These are phyloP conservation scores for Conistra vaccinii DNA, from an alignment of 2,888 invertebrate genomes.

Conservation along the genomic window DNA sequence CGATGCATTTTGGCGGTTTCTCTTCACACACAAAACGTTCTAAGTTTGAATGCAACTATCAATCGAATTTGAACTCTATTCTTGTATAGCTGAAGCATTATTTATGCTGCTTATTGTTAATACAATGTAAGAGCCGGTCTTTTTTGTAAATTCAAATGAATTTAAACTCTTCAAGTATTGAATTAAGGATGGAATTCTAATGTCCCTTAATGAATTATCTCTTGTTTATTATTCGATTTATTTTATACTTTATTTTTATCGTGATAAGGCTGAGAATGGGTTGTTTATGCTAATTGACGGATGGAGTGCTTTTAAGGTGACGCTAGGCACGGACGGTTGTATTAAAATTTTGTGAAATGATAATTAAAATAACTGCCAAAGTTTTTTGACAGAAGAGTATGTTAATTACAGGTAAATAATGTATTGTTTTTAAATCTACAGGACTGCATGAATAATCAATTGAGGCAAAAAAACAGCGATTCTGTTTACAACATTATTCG, in stretches of 20 bases:
- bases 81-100: slow-evolving; percentile 68
- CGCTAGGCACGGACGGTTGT: slow-evolving; percentile 71
- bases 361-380: slow-evolving; percentile 70
- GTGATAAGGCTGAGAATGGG: slow-evolving; percentile 65
- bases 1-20: slow-evolving; percentile 90
- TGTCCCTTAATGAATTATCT: slow-evolving; percentile 70
- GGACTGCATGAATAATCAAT: background rate
- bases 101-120: slow-evolving; percentile 70
- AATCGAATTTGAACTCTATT: slow-evolving; percentile 73
- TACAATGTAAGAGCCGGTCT: slow-evolving; percentile 69
- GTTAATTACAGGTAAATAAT: slow-evolving; percentile 61
- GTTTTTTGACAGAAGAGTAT: slow-evolving; percentile 63
- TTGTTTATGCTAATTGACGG: slow-evolving; percentile 65
- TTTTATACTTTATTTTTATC: slow-evolving; percentile 60
- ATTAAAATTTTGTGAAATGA: slow-evolving; percentile 71
- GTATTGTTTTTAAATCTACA: slow-evolving; percentile 40
- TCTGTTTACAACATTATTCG: background rate
- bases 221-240: slow-evolving; percentile 52
- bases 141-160: slow-evolving; percentile 73
- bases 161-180: slow-evolving; percentile 73
- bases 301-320: slow-evolving; percentile 73
- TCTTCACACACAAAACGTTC: slow-evolving; percentile 76
- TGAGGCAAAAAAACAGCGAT: background rate
- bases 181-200: slow-evolving; percentile 75
- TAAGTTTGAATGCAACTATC: slow-evolving; percentile 69